phyloP scores from a whole-genome alignment of 2,113 vertebrate species.

The Thermophis baileyi region DNA sequence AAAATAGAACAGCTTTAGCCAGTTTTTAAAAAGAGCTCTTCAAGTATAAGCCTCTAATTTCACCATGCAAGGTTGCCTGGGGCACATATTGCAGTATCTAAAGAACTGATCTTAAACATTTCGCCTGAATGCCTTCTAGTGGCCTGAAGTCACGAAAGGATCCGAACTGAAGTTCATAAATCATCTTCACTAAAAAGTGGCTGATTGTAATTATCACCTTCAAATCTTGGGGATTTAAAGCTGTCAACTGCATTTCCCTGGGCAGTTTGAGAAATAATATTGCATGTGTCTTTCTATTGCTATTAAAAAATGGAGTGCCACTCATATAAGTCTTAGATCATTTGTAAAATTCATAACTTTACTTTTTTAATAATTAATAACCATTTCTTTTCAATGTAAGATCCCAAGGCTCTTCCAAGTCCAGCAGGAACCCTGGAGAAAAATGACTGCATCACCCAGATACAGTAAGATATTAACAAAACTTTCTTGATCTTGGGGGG shows the following conservation, averaged over 20 bases:
- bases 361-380: neutral
- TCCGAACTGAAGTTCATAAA: neutral
- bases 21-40: neutral
- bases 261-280: neutral
- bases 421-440: neutral
- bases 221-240: neutral
- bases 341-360: neutral
- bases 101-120: neutral
- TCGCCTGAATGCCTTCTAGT: neutral
- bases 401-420: neutral
- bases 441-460: neutral
- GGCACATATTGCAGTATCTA: neutral
- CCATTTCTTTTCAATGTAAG: neutral
- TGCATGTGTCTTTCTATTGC: neutral
- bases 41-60: neutral
- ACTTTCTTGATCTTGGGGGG: neutral
- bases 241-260: neutral
- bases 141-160: neutral
- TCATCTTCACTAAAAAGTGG: neutral
- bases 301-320: neutral
- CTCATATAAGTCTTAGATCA: neutral
- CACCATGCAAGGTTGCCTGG: neutral
- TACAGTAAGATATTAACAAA: neutral
- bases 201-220: neutral
- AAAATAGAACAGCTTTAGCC: neutral